A percentile compares a stretch with the other conserved stretches of the same genome.
Evolutionary conservation across 2,113 vertebrate genomes (phyloP).

Genomic region (Campylorhamphus procurvoides): DNA sequence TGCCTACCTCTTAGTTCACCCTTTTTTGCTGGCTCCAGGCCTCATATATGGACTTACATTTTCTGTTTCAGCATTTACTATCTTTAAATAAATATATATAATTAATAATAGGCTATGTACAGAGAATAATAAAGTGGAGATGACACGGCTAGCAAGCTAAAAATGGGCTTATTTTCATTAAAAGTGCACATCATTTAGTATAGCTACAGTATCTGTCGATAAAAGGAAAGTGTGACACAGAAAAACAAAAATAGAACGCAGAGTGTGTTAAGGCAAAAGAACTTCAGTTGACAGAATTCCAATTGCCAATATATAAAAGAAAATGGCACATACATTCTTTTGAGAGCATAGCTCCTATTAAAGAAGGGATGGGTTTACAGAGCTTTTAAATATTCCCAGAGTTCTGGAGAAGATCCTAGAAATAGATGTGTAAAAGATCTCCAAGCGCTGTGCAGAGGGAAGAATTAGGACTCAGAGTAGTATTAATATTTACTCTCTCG

Average conservation of each 20-base stretch:
- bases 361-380: constrained; percentile 9
- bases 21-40: neutral
- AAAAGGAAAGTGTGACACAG: neutral
- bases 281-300: constrained; percentile 21
- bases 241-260: constrained; percentile 2
- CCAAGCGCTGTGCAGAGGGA: neutral
- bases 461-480: neutral
- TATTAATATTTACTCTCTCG: constrained; percentile 23
- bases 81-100: neutral
- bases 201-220: neutral
- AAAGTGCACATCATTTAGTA: neutral
- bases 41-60: neutral
- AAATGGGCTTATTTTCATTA: neutral
- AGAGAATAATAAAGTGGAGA: neutral
- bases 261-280: neutral
- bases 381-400: constrained; percentile 12
- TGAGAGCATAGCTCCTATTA: neutral
- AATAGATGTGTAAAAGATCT: neutral
- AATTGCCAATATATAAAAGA: neutral
- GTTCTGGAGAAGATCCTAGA: neutral
- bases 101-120: neutral
- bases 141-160: neutral
- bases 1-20: neutral
- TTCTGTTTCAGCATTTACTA: neutral
- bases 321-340: neutral